phyloP scores from a whole-genome alignment of 2,797 vertebrate genomes.

The Sarcophilus harrisii region DNA sequence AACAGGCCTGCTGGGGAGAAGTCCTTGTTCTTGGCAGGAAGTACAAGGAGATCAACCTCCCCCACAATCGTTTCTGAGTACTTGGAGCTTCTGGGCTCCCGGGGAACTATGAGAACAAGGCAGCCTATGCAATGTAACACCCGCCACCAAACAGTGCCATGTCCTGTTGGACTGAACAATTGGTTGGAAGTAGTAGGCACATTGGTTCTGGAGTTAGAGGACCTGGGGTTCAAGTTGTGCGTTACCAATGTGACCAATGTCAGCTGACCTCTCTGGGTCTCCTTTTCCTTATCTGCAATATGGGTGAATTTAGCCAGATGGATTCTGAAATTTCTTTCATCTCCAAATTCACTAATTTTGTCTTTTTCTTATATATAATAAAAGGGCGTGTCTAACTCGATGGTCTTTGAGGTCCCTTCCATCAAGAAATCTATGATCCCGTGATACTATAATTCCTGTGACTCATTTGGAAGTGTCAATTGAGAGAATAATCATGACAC shows the following conservation, averaged over 20 bases:
- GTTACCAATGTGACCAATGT: neutral
- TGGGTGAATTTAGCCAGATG: neutral
- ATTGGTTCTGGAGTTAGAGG: neutral
- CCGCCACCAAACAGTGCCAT: neutral
- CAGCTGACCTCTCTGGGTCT: neutral
- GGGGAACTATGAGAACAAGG: neutral
- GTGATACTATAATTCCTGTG: neutral
- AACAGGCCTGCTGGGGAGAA: neutral
- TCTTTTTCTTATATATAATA: neutral
- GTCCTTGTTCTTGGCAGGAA: neutral
- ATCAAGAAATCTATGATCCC: neutral
- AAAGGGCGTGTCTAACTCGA: neutral
- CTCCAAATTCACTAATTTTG: neutral
- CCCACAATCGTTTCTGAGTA: accelerated
- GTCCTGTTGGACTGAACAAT: neutral
- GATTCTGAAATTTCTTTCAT: neutral
- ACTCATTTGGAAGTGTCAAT: neutral
- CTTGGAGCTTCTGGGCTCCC: neutral
- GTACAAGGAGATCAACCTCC: neutral
- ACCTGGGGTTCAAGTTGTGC: neutral
- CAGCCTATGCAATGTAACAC: neutral
- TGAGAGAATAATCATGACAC: neutral
- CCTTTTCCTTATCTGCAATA: neutral
- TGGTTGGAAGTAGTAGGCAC: neutral
- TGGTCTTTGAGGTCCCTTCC: neutral